phyloP scores from a whole-genome alignment of 2,797 vertebrate genomes.

The Sebastes oblongus region DNA sequence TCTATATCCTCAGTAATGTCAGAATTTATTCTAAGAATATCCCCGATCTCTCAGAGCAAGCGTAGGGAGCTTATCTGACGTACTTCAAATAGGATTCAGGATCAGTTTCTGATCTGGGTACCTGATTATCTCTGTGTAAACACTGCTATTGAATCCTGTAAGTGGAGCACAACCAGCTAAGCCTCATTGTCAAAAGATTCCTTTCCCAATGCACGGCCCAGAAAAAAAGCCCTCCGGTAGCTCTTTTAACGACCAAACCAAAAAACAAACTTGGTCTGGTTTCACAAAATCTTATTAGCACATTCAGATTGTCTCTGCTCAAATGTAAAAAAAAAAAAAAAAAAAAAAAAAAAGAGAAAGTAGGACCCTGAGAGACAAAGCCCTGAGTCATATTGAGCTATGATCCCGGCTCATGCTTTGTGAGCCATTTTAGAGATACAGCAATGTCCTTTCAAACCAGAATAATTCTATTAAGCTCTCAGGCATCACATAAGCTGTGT shows the following conservation, averaged over 20 bases:
- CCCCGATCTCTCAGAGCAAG: background rate
- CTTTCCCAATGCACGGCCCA: background rate
- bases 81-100: background rate
- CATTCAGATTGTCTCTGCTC: conserved; percentile 36
- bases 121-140: conserved; percentile 35
- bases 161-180: conserved; percentile 38
- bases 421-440: conserved; percentile 42
- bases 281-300: conserved; percentile 45
- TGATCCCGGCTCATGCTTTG: conserved; percentile 35
- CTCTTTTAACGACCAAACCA: conserved; percentile 19
- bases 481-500: conserved; percentile 26
- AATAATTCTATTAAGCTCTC: conserved; percentile 50
- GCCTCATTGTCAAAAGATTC: conserved; percentile 39
- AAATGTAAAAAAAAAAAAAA: conserved; percentile 1
- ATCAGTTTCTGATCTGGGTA: conserved; percentile 5
- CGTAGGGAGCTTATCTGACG: conserved; percentile 5
- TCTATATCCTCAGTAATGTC: background rate
- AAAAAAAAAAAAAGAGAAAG: background rate
- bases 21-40: background rate
- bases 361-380: conserved; percentile 45
- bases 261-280: conserved; percentile 35
- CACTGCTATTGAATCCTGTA: conserved; percentile 23
- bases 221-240: background rate
- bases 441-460: conserved; percentile 25
- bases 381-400: conserved; percentile 45